Evolutionary conservation across 2,797 vertebrate genomes (phyloP), one percentile per base, ranked within the genome.

Genomic region (Momotus momota): DNA sequence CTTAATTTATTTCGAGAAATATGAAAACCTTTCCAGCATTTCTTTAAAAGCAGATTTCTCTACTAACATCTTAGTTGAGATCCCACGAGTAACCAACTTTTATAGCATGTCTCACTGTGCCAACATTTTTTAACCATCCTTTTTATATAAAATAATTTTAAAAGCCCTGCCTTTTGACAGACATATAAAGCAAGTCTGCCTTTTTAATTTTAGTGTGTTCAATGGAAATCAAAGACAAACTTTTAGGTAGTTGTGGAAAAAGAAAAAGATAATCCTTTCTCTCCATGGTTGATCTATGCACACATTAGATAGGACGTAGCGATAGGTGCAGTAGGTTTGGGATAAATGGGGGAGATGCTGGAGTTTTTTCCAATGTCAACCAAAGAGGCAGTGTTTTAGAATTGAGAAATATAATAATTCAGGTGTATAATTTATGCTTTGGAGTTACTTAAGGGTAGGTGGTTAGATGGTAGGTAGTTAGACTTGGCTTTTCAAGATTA

Each of bases 261-360:
- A 27, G 29, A 18, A 46, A 51, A 75, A 18, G 31, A 31, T 2
- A 57, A 18, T 62, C 8, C 23, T 87, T 85, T 79, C 17, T 72
- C 14, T 49, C 4, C 1, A 0, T 40, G 27, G 8, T 52, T 52
- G 19, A 26, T 61, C 5, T 66, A 1, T 69, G n/a, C 2, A 3
- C 60, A 5, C 8, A 2, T 79, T 75, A 29, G 18, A 5, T 54
- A 29, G 51, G 33, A 21, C 15, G 6, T 8, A 67, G 33, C 35
- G 14, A 14, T 26, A 80, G 23, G 7, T 85, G 20, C 13, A 29
- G 2, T 71, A 52, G 26, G 23, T 90, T 45, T 48, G 25, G 15
- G 48, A 11, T 64, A 14, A 48, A 43, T 7, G 35, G 31, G 31
- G 9, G 74, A 19, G 13, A 33, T 31, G 51, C 20, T 43, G 31